Base-by-base conservation (phyloP, 2,113 vertebrate species). In the Rhynchomys soricoides region DNA sequence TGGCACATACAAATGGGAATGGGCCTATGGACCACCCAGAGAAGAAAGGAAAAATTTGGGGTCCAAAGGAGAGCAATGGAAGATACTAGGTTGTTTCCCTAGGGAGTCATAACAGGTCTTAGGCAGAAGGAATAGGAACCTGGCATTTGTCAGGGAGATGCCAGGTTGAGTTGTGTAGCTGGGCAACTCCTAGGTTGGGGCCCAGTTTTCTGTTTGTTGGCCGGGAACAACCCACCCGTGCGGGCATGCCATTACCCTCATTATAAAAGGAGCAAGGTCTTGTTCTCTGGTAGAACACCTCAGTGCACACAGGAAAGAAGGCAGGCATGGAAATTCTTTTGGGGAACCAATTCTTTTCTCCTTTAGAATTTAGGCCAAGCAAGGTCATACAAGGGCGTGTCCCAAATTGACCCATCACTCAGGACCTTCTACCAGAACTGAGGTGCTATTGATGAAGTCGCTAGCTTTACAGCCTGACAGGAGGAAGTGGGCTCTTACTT, bases 11-110 rank as follows among this genome's bases (percentile, higher is more conserved):
- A 52, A 77, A 77, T 62, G 29, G 55, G n/a, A 74, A 62, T 62
- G 81, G 95, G 82, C 75, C 94, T 43, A 59, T 5, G 86, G 90
- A 83, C 10, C 70, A 95, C 70, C 97, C 70, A 59, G 95, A 96
- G 78, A 95, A 55, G 89, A 94, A 66, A 95, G 96, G 48, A 19
- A 93, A 86, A 40, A 64, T 3, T 40, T 24, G 68, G 91, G 93
- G 91, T 90, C 73, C 74, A 92, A 93, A 43, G 52, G 86, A 93
- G 62, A 86, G 86, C 95, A n/a, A 45, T 50, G 37, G 52, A 9
- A 26, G 71, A 22, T 31, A 34, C 26, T 34, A 26, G 59, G 59
- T 34, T 48, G 64, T 17, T 59, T 86, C 81, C 70, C 83, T 78
- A 17, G 62, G 95, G 89, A 95, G 95, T 74, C 64, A 74, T 15